Percentiles rank a stretch among this genome's conserved stretches.
Conservation (phyloP, 2,113 vertebrate genomes). For the Tympanuchus pallidicinctus region DNA sequence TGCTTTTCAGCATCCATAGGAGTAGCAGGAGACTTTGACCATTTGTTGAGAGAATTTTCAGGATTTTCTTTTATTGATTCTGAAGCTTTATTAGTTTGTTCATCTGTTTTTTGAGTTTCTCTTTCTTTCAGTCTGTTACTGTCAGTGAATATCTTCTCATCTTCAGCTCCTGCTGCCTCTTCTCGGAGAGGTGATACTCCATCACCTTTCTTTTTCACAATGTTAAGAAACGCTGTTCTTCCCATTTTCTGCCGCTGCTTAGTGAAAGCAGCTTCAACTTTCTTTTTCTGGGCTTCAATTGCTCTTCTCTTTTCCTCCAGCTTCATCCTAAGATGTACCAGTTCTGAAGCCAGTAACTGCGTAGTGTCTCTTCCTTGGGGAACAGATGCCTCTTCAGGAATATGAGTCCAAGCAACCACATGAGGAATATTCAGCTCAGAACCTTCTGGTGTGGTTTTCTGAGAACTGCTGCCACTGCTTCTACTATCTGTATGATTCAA, state of each 20-base stretch:
- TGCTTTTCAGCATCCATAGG: constrained; percentile 77
- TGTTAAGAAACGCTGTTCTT: constrained; percentile 92
- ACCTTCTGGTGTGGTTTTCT: constrained; percentile 94
- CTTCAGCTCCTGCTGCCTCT: constrained; percentile 82
- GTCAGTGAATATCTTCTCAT: constrained; percentile 77
- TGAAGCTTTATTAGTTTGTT: constrained; percentile 46
- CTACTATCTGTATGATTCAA: constrained; percentile 84
- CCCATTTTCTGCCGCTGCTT: constrained; percentile 95
- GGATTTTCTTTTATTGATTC: constrained; percentile 69
- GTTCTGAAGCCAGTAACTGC: constrained; percentile 94
- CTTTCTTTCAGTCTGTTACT: constrained; percentile 66
- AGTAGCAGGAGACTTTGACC: constrained; percentile 82
- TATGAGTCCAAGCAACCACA: constrained; percentile 90
- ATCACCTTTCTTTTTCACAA: constrained; percentile 93
- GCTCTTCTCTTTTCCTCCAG: constrained; percentile 96
- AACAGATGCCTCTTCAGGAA: constrained; percentile 85
- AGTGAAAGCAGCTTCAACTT: constrained; percentile 95
- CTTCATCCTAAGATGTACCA: constrained; percentile 94
- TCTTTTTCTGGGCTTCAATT: constrained; percentile 98
- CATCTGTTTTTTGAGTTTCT: constrained; percentile 62
- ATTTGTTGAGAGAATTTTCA: constrained; percentile 77
- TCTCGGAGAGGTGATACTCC: constrained; percentile 85
- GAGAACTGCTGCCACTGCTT: constrained; percentile 89
- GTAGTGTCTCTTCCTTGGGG: constrained; percentile 87
- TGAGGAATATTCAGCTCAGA: constrained; percentile 91